Base-by-base conservation (phyloP, 2,797 vertebrate genomes). In the Sibirionetta formosa region DNA sequence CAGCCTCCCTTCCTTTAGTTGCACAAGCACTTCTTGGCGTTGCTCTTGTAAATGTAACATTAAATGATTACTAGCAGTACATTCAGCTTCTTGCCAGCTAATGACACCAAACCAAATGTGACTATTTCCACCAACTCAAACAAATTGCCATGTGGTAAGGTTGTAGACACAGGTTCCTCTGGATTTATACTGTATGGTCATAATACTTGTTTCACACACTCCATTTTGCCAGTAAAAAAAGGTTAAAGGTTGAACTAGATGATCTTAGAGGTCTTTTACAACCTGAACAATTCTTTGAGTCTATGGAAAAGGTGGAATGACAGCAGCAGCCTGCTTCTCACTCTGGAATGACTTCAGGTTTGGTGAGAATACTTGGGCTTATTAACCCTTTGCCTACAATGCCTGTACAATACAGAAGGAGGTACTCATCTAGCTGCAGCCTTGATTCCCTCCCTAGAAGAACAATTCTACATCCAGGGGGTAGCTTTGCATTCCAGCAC, bases 71-170 rank as follows among this genome's bases (percentile, higher is more conserved):
- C 83, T 57, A 31, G 2, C 61, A 14, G 75, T 24, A 24, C 14
- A 0, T 7, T 50, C 0, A 0, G 64, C 36, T 60, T 54, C 0
- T 0, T 0, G 11, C 78, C 94, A 87, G 81, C 56, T 2, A 1
- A 20, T 14, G 75, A 78, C 84, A 80, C 53, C 68, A 61, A 63
- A 27, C 14, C 36, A 61, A 64, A 54, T 3, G 31, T 23, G 76
- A 56, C 78, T 3, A 2, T 20, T 89, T 53, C n/a, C 68, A 22
- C 31, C 44, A 54, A 3, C 63, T 48, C 73, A 48, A 51, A 64
- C 14, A 19, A 35, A 35, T 35, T 60, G 70, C 56, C 40, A 17
- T 31, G 0, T 1, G 31, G 22, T 29, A 15, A 0, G 6, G 48
- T 60, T 85, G 68, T 42, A 80, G 36, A 38, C 16, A 22, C 20